Base-by-base conservation (phyloP, 2,797 vertebrate species). In the Lemur catta region DNA sequence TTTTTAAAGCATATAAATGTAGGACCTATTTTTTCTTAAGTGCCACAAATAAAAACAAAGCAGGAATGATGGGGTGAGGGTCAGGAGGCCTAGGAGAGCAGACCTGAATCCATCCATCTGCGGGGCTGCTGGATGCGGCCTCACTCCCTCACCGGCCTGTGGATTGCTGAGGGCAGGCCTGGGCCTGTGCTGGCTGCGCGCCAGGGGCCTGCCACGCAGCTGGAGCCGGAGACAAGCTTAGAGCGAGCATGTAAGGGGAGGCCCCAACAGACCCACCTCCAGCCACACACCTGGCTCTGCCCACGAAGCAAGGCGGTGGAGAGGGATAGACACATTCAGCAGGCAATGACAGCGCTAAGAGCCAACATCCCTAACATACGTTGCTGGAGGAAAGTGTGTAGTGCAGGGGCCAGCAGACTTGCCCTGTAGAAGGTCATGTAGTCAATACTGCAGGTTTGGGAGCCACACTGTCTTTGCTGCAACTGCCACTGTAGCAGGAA, bases 21-120 rank as follows among this genome's bases (percentile, higher is more conserved):
- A 52, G 50, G n/a, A 78, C 30, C 86, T 92, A 72, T 48, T 94
- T 93, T 87, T 93, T 88, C 93, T 46, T 48, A 78, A 89, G 38
- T 18, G 28, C 35, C 74, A 72, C 84, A 78, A 80, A 84, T 84
- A 93, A 95, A 88, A 94, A 76, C 76, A 87, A 84, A 78, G 91
- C 65, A 81, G 80, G 75, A 79, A 41, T 38, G 55, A 81, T 0
- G 7, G 86, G 84, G 59, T 55, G 28, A 85, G 61, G 55, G 65
- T 52, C 65, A 87, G 75, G 55, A 55, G 22, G 55, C 33, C 26
- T 76, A 14, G 50, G 48, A 43, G 17, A 26, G 22, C 67, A 85
- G 74, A 33, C 41, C 18, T 46, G 59, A 88, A 82, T 6, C 75
- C 24, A 67, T 30, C 52, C 50, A 57, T 12, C 74, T 17, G 17